Evolutionary conservation across 2,888 invertebrate species (phyloP).

Genomic region (Nasonia oneida): DNA sequence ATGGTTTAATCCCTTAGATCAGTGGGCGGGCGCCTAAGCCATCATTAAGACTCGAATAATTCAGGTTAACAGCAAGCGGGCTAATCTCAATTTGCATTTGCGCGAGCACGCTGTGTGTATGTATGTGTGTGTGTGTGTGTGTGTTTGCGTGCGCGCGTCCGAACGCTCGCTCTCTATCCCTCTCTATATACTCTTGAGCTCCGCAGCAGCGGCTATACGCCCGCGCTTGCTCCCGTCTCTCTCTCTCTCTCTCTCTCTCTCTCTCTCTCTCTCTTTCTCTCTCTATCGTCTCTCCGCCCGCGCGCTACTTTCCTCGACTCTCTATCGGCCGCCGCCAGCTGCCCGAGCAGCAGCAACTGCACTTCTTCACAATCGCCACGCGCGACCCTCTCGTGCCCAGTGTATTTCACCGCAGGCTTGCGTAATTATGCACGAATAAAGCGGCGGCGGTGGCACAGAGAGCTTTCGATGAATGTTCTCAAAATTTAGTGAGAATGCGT

Average conservation of each 20-base stretch:
- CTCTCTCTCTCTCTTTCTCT: slow-evolving; percentile 51
- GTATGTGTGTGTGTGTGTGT: slow-evolving; percentile 51
- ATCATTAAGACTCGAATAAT: slow-evolving; percentile 80
- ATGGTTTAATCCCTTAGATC: slow-evolving; percentile 78
- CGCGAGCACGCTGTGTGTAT: slow-evolving; percentile 66
- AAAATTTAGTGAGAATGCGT: neutral
- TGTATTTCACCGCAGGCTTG: slow-evolving; percentile 18
- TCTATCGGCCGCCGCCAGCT: slow-evolving; percentile 22
- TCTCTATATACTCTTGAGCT: neutral
- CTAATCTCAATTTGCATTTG: slow-evolving; percentile 79
- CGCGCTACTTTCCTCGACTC: slow-evolving; percentile 34
- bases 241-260: slow-evolving; percentile 50
- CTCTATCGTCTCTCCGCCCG: slow-evolving; percentile 26
- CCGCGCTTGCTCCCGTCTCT: neutral
- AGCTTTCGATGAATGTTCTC: slow-evolving; percentile 13
- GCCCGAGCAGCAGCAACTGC: slow-evolving; percentile 36
- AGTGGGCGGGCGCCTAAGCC: slow-evolving; percentile 77
- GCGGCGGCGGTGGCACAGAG: neutral
- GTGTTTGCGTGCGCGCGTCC: slow-evolving; percentile 38
- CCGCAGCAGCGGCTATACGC: neutral
- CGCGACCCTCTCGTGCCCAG: neutral
- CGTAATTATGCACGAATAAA: slow-evolving; percentile 27
- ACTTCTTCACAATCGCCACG: slow-evolving; percentile 30
- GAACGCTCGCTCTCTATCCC: neutral
- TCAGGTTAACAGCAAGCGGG: slow-evolving; percentile 78